Conservation (phyloP, 2,113 vertebrate species). For the Semnornis frantzii region DNA sequence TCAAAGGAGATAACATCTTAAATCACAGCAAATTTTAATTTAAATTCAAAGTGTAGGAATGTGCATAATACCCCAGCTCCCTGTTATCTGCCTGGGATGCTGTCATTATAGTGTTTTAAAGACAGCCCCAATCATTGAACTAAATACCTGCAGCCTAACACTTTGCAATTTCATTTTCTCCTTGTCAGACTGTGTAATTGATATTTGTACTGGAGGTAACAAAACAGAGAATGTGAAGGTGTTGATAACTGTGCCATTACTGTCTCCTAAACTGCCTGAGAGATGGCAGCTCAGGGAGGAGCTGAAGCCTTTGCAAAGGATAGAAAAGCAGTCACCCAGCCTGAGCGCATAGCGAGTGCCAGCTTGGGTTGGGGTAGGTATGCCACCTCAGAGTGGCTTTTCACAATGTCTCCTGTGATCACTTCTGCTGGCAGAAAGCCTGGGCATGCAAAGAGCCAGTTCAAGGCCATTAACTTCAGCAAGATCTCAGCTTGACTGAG, state of each 20-base stretch:
- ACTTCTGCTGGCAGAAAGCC: not conserved
- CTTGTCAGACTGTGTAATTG: conserved; percentile 60
- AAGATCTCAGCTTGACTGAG: not conserved
- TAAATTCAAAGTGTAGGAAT: conserved; percentile 12
- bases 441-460: not conserved
- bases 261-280: not conserved
- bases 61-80: not conserved
- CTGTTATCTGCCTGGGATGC: not conserved
- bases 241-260: conserved; percentile 18
- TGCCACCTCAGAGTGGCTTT: not conserved
- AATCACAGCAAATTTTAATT: conserved; percentile 59
- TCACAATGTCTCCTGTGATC: not conserved
- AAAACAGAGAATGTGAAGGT: conserved; percentile 35
- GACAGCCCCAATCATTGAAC: conserved; percentile 1
- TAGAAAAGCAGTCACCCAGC: not conserved
- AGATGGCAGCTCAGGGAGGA: conserved; percentile 68
- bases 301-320: not conserved
- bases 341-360: not conserved
- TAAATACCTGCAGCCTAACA: conserved; percentile 48
- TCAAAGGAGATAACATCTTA: conserved; percentile 30
- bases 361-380: not conserved
- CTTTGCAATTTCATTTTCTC: conserved; percentile 49
- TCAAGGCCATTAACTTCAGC: not conserved
- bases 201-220: conserved; percentile 47
- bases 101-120: conserved; percentile 31